Evolutionary conservation across 2,113 vertebrate species (phyloP).

Genomic region (Sakesphorus luctuosus): DNA sequence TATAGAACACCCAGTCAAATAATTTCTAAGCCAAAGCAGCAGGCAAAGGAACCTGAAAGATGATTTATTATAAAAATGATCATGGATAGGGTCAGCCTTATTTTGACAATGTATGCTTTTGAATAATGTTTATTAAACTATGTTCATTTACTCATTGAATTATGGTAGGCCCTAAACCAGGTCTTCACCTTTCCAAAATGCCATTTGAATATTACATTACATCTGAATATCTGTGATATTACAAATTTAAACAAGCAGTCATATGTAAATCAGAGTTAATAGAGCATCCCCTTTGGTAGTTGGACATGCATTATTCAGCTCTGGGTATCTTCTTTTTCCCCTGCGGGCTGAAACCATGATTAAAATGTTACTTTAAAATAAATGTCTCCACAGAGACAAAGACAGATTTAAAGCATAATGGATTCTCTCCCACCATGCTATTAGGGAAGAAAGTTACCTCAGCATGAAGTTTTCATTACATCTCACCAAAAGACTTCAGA

Average conservation of each 20-base stretch:
- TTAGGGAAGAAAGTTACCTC: constrained; percentile 49
- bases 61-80: neutral
- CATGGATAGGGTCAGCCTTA: neutral
- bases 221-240: neutral
- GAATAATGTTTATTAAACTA: constrained; percentile 20
- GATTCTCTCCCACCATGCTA: constrained; percentile 27
- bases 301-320: constrained; percentile 56
- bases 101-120: neutral
- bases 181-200: constrained; percentile 33
- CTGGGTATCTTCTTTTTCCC: constrained; percentile 48
- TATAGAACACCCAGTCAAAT: neutral
- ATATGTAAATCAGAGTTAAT: constrained; percentile 65
- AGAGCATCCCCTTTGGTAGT: constrained; percentile 49
- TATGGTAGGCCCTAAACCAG: neutral
- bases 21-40: neutral
- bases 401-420: constrained; percentile 54
- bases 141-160: constrained; percentile 6
- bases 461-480: constrained; percentile 51
- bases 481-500: neutral
- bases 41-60: neutral
- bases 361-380: constrained; percentile 64
- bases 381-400: constrained; percentile 63
- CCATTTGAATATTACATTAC: neutral
- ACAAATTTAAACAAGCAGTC: constrained; percentile 53
- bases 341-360: constrained; percentile 48